A percentile compares a stretch with the other conserved stretches of the same genome.
phyloP scores from a whole-genome alignment of 2,797 vertebrate species.

The Threskiornis aethiopicus region DNA sequence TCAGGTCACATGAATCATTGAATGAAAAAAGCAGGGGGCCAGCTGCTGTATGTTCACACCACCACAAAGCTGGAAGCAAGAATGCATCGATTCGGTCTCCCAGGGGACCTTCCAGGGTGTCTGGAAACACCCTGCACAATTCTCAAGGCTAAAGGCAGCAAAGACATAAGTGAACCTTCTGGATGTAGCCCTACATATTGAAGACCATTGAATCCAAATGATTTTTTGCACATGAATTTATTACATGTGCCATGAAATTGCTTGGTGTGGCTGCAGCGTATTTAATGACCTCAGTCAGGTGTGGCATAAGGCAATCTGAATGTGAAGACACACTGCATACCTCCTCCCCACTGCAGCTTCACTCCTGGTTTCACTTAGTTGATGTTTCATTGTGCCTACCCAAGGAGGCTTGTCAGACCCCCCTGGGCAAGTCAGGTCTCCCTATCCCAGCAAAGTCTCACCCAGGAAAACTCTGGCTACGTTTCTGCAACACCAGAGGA shows the following conservation, averaged over 20 bases:
- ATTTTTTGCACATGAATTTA: background rate
- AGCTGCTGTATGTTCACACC: background rate
- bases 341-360: background rate
- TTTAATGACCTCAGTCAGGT: background rate
- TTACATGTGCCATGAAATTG: background rate
- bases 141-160: background rate
- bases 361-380: fast-evolving
- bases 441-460: background rate
- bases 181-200: no score
- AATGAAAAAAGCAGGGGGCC: background rate
- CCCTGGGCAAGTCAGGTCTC: background rate
- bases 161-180: background rate
- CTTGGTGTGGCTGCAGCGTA: background rate
- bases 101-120: background rate
- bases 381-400: background rate
- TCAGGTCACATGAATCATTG: background rate
- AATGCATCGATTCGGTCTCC: background rate
- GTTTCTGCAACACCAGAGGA: background rate
- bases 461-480: background rate
- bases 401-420: background rate
- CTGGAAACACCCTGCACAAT: background rate
- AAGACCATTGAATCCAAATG: background rate
- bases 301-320: background rate
- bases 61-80: background rate
- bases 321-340: fast-evolving